Evolutionary conservation across 2,113 vertebrate species (phyloP).

Genomic region (Periophthalmodon schlosseri): DNA sequence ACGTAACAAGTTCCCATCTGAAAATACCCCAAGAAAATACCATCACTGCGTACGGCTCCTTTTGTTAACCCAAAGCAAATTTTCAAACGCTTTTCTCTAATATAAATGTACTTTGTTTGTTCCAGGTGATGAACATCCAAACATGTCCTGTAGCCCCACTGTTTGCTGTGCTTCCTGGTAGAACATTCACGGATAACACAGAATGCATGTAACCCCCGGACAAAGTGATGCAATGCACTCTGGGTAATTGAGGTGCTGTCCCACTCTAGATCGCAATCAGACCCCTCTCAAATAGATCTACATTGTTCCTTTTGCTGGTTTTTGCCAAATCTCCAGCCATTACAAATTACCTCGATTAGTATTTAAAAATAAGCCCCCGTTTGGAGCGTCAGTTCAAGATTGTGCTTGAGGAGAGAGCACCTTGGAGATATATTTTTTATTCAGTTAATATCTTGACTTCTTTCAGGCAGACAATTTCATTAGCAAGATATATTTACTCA

Average conservation of each 20-base stretch:
- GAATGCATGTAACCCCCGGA: conserved; percentile 26
- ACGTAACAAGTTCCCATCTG: not conserved
- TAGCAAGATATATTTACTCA: no score
- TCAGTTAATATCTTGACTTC: no score
- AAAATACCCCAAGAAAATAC: not conserved
- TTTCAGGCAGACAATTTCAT: no score
- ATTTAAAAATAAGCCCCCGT: conserved; percentile 34
- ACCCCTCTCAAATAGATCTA: conserved; percentile 24
- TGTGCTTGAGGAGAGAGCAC: not conserved
- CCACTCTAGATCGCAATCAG: conserved; percentile 62
- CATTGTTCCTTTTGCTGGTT: conserved; percentile 34
- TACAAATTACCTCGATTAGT: conserved; percentile 25
- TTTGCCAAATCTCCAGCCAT: conserved; percentile 28
- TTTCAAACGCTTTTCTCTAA: not conserved
- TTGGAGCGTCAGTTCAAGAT: conserved; percentile 4
- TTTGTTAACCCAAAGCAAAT: not conserved
- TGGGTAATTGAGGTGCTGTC: conserved; percentile 41
- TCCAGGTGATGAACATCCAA: conserved; percentile 24
- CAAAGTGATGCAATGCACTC: conserved; percentile 36
- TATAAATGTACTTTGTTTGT: conserved; percentile 3
- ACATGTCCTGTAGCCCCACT: not conserved
- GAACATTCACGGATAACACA: conserved; percentile 45
- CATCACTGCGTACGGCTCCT: not conserved
- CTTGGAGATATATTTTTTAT: not conserved
- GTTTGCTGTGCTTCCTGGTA: conserved; percentile 22